A percentile compares a stretch with the other conserved stretches of the same genome.
Conservation (phyloP, 2,888 invertebrate species). For the Tryphoninae sp. region DNA sequence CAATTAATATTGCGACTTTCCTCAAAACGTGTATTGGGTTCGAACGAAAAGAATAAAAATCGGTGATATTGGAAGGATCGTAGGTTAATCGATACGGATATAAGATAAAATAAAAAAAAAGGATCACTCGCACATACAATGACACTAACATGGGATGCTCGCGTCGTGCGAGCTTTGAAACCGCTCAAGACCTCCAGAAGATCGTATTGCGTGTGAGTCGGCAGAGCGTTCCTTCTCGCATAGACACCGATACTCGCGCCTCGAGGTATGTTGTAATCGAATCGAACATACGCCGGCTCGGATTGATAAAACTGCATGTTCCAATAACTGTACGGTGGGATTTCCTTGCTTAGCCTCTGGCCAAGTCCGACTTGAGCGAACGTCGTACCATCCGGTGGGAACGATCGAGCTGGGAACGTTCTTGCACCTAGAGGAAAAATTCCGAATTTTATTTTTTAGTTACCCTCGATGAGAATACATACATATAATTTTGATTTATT, state of each 20-base stretch:
- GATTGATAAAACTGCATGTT: slow-evolving; percentile 98
- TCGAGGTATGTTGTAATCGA: slow-evolving; percentile 95
- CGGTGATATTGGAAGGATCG: background rate
- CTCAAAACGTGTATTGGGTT: background rate
- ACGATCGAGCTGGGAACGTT: slow-evolving; percentile 94
- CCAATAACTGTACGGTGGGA: slow-evolving; percentile 97
- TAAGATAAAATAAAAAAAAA: slow-evolving; percentile 42
- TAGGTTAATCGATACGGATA: background rate
- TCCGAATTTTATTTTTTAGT: background rate
- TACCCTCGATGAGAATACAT: background rate
- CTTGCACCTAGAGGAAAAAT: slow-evolving; percentile 87
- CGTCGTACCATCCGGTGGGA: slow-evolving; percentile 96
- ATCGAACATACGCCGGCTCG: slow-evolving; percentile 95
- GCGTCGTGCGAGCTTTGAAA: slow-evolving; percentile 91
- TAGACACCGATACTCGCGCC: slow-evolving; percentile 97
- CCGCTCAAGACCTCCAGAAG: slow-evolving; percentile 96
- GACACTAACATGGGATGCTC: slow-evolving; percentile 92
- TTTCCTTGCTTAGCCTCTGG: slow-evolving; percentile 92
- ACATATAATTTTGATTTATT: background rate
- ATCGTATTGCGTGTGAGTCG: slow-evolving; percentile 98
- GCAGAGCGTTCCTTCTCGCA: slow-evolving; percentile 95
- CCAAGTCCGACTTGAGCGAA: slow-evolving; percentile 95
- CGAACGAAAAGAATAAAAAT: slow-evolving; percentile 6
- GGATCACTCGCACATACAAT: slow-evolving; percentile 74
- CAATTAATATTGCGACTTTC: background rate